phyloP scores from a whole-genome alignment of 2,797 vertebrate genomes.

The Rhadinocentrus ornatus region DNA sequence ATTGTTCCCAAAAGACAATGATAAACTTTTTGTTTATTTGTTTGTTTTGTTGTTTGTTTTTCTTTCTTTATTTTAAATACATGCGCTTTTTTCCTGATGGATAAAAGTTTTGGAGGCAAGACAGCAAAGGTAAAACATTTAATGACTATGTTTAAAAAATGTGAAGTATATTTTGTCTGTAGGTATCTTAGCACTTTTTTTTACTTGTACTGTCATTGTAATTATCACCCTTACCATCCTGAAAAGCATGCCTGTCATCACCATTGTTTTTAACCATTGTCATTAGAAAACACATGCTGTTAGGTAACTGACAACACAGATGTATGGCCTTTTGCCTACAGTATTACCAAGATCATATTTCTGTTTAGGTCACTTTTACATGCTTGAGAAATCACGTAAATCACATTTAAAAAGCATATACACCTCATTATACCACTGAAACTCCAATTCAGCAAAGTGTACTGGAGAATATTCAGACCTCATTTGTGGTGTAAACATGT shows the following conservation, averaged over 20 bases:
- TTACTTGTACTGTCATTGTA: background rate
- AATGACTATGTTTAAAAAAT: too few species aligned
- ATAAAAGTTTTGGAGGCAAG: too few species aligned
- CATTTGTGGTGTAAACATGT: slow-evolving; percentile 86
- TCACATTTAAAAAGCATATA: slow-evolving; percentile 81
- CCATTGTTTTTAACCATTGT: slow-evolving; percentile 13
- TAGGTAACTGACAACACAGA: slow-evolving; percentile 51
- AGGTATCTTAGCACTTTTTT: too few species aligned
- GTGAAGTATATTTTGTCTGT: too few species aligned
- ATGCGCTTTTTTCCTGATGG: too few species aligned
- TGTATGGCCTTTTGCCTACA: slow-evolving; percentile 50
- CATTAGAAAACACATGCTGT: slow-evolving; percentile 41
- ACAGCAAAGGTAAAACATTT: too few species aligned
- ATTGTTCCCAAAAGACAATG: too few species aligned
- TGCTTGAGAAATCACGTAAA: slow-evolving; percentile 83
- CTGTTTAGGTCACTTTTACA: slow-evolving; percentile 81
- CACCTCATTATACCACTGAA: slow-evolving; percentile 80
- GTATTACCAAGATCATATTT: slow-evolving; percentile 70
- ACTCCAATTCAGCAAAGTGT: slow-evolving; percentile 78
- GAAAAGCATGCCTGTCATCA: slow-evolving; percentile 32
- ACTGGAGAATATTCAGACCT: slow-evolving; percentile 83
- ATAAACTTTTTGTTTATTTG: too few species aligned
- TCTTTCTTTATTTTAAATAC: too few species aligned
- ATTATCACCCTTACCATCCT: slow-evolving; percentile 17
- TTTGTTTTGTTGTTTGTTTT: too few species aligned